Evolutionary conservation across 2,113 vertebrate species (phyloP).

Genomic region (Danionella cerebrum): DNA sequence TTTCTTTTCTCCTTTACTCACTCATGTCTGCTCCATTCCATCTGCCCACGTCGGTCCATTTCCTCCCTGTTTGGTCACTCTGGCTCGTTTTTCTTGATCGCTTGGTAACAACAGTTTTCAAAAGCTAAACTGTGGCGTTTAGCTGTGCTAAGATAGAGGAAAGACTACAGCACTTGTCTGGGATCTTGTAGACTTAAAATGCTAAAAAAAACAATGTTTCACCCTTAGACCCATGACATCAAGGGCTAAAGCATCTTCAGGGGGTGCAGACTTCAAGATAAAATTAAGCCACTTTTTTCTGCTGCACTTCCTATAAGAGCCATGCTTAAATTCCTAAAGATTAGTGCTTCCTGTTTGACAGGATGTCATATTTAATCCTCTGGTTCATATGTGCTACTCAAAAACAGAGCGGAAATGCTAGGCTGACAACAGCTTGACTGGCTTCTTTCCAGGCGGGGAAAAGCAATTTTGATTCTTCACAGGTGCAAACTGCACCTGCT

Average conservation of each 20-base stretch:
- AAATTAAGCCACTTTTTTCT: conserved; percentile 2
- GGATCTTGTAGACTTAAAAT: conserved; percentile 11
- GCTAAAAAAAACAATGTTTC: conserved; percentile 29
- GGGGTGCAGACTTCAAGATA: background rate
- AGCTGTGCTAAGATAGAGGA: background rate
- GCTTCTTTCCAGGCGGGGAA: conserved; percentile 29
- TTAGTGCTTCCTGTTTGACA: background rate
- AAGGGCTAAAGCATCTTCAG: conserved; percentile 24
- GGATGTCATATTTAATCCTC: background rate
- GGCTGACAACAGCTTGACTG: conserved; percentile 11
- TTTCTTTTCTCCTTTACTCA: background rate
- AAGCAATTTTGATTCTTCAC: conserved; percentile 31
- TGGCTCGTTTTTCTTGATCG: background rate
- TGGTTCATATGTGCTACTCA: background rate
- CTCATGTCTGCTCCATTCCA: background rate
- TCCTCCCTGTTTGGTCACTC: background rate
- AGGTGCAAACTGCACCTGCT: conserved; percentile 40
- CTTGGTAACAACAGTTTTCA: background rate
- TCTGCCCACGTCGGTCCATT: background rate
- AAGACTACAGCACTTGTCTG: background rate
- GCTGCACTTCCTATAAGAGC: background rate
- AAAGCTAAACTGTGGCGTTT: background rate
- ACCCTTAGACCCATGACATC: conserved; percentile 21
- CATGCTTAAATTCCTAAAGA: background rate
- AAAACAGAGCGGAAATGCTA: background rate